Percentiles rank a stretch among this genome's conserved stretches.
Conservation (phyloP, 2,888 invertebrate species). For the Orthosia incerta region DNA sequence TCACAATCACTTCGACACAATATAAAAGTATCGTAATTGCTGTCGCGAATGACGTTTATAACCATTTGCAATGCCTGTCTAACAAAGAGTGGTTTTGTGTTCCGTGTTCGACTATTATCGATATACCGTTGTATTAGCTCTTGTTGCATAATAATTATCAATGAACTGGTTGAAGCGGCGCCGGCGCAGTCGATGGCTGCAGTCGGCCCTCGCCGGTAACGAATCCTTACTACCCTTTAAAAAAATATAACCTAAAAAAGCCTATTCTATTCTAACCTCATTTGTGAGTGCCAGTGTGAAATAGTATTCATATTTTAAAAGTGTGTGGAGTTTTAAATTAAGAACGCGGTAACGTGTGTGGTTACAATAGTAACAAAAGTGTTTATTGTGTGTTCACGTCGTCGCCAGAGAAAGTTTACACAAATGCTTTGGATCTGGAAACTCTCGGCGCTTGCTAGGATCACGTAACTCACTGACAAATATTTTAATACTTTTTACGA, state of each 20-base stretch:
- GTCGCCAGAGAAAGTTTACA: constrained; percentile 74
- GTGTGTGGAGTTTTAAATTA: constrained; percentile 27
- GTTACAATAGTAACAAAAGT: constrained; percentile 54
- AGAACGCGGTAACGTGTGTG: constrained; percentile 45
- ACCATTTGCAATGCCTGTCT: constrained; percentile 59
- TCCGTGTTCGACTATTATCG: constrained; percentile 70
- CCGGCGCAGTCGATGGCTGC: constrained; percentile 77
- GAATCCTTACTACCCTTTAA: constrained; percentile 60
- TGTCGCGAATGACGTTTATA: constrained; percentile 36
- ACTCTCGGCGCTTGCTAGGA: constrained; percentile 58
- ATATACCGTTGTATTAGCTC: constrained; percentile 79
- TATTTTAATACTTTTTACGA: constrained; percentile 18
- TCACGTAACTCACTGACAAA: constrained; percentile 42
- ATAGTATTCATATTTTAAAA: constrained; percentile 17
- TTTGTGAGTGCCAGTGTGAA: constrained; percentile 27
- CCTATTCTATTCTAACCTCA: not conserved
- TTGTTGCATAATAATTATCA: constrained; percentile 84
- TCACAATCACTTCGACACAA: constrained; percentile 49
- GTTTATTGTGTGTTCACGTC: constrained; percentile 62
- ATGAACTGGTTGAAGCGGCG: constrained; percentile 72
- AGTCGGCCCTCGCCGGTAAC: constrained; percentile 76
- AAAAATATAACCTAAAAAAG: constrained; percentile 11
- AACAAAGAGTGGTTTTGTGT: constrained; percentile 69
- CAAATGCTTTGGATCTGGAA: constrained; percentile 69
- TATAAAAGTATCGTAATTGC: constrained; percentile 48